These are phyloP conservation scores for Synergus laeviventris DNA, from an alignment of 2,888 invertebrate species.

Conservation along the genomic window DNA sequence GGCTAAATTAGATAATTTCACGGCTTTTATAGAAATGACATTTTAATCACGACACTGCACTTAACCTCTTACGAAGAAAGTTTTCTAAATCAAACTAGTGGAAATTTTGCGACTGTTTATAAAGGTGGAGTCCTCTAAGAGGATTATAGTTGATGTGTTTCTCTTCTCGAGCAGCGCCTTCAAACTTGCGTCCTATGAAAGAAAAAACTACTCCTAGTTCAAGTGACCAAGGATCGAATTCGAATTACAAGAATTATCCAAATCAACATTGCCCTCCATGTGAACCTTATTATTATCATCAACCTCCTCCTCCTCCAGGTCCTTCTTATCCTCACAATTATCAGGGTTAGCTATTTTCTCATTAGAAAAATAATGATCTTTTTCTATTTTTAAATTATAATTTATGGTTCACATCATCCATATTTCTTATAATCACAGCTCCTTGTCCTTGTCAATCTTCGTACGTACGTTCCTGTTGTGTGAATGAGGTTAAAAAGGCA, in stretches of 20 bases:
- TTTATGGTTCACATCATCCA: background rate
- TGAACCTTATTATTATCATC: slow-evolving; percentile 50
- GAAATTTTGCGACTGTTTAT: background rate
- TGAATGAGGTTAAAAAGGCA: slow-evolving; percentile 35
- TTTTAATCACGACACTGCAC: background rate
- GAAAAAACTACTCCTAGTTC: slow-evolving; percentile 1
- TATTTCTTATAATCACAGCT: slow-evolving; percentile 1
- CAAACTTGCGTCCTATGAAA: background rate
- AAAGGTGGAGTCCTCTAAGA: background rate
- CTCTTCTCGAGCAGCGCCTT: background rate
- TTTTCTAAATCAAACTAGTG: slow-evolving; percentile 13
- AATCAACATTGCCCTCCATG: slow-evolving; percentile 48
- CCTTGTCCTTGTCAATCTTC: slow-evolving; percentile 12
- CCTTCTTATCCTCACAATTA: slow-evolving; percentile 41
- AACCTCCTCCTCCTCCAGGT: slow-evolving; percentile 7
- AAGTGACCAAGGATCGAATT: background rate
- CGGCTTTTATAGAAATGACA: slow-evolving; percentile 6
- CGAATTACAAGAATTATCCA: slow-evolving; percentile 48
- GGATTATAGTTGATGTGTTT: background rate
- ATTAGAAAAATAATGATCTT: background rate
- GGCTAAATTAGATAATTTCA: slow-evolving; percentile 23
- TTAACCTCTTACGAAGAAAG: background rate
- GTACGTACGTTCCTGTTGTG: slow-evolving; percentile 40
- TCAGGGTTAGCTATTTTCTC: background rate
- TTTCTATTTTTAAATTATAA: background rate